Conservation (phyloP, 2,113 vertebrate species). For the Semicossyphus pulcher region DNA sequence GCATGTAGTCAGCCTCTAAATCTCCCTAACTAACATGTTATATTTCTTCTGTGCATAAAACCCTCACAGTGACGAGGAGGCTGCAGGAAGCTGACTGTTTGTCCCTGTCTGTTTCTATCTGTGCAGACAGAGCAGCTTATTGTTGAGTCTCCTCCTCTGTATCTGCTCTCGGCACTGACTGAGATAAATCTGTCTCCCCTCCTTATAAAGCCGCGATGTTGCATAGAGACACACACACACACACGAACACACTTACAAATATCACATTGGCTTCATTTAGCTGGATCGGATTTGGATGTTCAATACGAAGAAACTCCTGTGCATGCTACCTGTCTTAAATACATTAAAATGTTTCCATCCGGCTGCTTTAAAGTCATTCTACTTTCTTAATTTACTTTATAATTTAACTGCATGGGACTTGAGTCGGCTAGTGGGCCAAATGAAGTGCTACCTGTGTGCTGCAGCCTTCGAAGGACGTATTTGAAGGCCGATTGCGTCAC, state of each 20-base stretch:
- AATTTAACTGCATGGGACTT: no score
- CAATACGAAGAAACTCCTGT: no score
- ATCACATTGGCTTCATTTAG: no score
- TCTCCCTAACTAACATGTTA: background rate
- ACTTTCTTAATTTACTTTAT: no score
- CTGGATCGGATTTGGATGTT: no score
- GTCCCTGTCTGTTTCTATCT: background rate
- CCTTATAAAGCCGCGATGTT: conserved; percentile 41
- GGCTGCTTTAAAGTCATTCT: no score
- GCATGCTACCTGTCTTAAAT: no score
- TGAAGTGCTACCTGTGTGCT: no score
- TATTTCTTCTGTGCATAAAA: background rate
- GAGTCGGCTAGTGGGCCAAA: no score
- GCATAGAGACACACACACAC: conserved; percentile 9
- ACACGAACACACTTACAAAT: background rate
- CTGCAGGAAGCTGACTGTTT: background rate
- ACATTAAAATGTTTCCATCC: no score
- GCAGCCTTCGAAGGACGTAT: no score
- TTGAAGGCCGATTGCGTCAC: no score
- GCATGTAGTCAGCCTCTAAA: background rate
- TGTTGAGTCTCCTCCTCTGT: background rate
- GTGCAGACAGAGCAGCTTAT: background rate
- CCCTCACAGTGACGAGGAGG: background rate
- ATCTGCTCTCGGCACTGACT: conserved; percentile 20
- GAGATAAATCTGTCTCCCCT: conserved; percentile 39